Percentiles rank a stretch among this genome's conserved stretches.
Conservation (phyloP, 2,888 invertebrate species). For the Halocaridina rubra region DNA sequence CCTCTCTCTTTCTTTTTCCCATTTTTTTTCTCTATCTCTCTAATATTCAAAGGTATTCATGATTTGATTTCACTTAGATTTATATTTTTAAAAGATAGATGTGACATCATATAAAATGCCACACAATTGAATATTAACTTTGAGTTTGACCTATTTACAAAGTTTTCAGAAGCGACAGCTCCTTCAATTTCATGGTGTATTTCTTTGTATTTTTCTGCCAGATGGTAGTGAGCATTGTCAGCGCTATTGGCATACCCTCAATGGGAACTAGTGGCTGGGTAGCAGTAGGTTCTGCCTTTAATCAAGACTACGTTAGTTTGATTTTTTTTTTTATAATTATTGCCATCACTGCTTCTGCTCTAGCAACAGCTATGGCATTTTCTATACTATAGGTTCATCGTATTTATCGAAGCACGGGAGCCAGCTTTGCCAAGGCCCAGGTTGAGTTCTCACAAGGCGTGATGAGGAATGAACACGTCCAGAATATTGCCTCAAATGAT, state of each 20-base stretch:
- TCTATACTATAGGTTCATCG: slow-evolving; percentile 84
- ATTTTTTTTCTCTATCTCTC: no score
- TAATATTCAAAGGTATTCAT: no score
- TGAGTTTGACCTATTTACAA: no score
- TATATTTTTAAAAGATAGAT: no score
- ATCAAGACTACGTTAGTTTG: slow-evolving; percentile 12
- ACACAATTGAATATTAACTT: no score
- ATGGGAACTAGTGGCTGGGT: slow-evolving; percentile 78
- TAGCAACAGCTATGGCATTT: slow-evolving; percentile 48
- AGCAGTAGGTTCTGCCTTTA: slow-evolving; percentile 50
- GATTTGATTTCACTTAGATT: no score
- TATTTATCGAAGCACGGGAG: slow-evolving; percentile 95
- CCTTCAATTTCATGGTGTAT: slow-evolving; percentile 99
- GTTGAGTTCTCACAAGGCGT: slow-evolving; percentile 97
- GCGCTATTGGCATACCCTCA: slow-evolving; percentile 86
- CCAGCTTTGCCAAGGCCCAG: slow-evolving; percentile 97
- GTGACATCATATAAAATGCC: no score
- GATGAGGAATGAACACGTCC: slow-evolving; percentile 93
- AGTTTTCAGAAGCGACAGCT: slow-evolving; percentile 92
- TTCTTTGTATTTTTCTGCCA: slow-evolving; percentile 99
- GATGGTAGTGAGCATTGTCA: slow-evolving; percentile 87
- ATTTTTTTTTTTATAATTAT: slow-evolving; percentile 56
- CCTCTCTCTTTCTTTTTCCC: no score
- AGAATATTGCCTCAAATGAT: slow-evolving; percentile 86
- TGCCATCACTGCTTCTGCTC: slow-evolving; percentile 39